phyloP scores from a whole-genome alignment of 2,888 invertebrate genomes.

The Acholoe squamosa region DNA sequence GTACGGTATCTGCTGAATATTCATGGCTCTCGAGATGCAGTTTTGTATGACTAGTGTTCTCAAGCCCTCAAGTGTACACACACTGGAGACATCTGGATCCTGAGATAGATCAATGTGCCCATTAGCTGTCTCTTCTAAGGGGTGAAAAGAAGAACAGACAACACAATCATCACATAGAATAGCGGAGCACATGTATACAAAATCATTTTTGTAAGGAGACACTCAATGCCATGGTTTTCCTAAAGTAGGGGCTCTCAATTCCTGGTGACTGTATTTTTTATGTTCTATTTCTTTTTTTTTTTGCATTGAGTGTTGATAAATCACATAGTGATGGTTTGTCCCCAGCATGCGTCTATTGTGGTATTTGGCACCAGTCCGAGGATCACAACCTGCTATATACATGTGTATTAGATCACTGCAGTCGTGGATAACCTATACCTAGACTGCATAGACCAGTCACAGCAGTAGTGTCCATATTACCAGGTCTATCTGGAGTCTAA shows the following conservation, averaged over 20 bases:
- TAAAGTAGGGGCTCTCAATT: not conserved
- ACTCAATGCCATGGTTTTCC: not conserved
- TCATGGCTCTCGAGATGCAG: not conserved
- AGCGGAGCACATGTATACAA: not conserved
- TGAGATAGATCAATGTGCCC: not conserved
- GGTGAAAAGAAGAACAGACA: not conserved
- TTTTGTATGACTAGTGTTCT: not conserved
- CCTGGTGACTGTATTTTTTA: not conserved
- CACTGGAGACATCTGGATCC: not conserved
- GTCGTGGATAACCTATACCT: too few relatives aligned
- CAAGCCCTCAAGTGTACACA: not conserved
- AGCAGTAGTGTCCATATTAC: too few relatives aligned
- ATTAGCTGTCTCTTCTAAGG: not conserved
- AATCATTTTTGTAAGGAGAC: not conserved
- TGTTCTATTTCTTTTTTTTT: not conserved
- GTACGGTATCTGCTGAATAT: not conserved
- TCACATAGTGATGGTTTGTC: not conserved
- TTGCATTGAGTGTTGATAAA: not conserved
- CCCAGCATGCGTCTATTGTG: too few relatives aligned
- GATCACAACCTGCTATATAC: too few relatives aligned
- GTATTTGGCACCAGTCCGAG: too few relatives aligned
- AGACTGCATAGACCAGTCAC: too few relatives aligned
- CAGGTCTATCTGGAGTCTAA: too few relatives aligned
- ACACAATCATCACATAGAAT: too few relatives aligned
- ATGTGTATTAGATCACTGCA: too few relatives aligned